These are phyloP conservation scores for Apotomis capreana DNA, from an alignment of 2,888 invertebrate genomes.

Conservation along the genomic window DNA sequence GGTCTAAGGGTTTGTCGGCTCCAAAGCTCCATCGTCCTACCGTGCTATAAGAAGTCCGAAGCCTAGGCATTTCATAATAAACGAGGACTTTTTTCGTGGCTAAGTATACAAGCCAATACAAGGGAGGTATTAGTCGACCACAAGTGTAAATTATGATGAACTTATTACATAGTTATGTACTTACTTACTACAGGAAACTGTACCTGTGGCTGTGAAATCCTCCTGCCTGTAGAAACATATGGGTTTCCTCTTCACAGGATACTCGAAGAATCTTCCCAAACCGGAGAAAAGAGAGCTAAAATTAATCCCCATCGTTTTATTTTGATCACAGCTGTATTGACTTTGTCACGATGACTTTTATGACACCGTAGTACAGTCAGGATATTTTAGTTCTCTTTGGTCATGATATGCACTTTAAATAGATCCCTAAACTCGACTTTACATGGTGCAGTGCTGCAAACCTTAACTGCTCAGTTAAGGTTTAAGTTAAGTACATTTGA, in stretches of 20 bases:
- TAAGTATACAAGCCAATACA: too few species aligned
- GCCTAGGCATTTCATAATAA: too few species aligned
- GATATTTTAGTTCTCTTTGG: conserved; percentile 24
- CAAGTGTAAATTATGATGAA: too few species aligned
- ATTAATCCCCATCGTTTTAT: conserved; percentile 73
- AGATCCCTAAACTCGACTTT: neutral
- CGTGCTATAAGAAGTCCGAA: too few species aligned
- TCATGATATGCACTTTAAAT: neutral
- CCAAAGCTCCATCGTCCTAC: too few species aligned
- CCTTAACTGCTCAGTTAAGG: too few species aligned
- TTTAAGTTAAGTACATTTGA: too few species aligned
- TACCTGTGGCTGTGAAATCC: conserved; percentile 83
- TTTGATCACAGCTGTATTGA: conserved; percentile 23
- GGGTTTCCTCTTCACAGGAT: conserved; percentile 83
- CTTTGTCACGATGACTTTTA: conserved; percentile 29
- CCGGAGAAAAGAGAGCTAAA: conserved; percentile 72
- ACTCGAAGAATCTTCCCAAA: conserved; percentile 79
- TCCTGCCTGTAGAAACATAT: conserved; percentile 84
- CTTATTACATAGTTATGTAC: too few species aligned
- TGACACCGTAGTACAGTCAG: conserved; percentile 7
- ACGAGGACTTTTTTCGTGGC: too few species aligned
- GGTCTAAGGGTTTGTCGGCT: too few species aligned
- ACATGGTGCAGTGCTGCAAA: too few species aligned
- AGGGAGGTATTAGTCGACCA: too few species aligned
- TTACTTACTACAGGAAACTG: neutral